Conservation (phyloP, 2,888 invertebrate genomes). For the Apomyelois bistriatella region DNA sequence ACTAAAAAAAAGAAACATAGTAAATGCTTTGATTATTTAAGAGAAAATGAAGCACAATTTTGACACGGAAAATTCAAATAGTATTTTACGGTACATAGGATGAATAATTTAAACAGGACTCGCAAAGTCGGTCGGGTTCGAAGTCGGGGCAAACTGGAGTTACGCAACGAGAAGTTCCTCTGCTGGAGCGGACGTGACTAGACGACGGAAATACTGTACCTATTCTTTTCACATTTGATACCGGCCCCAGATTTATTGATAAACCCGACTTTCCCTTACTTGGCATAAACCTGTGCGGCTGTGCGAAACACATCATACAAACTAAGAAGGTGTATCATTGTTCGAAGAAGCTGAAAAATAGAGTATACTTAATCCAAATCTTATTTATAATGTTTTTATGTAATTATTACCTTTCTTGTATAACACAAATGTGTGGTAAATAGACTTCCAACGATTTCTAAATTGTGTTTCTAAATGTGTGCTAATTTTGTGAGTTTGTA, state of each 20-base stretch:
- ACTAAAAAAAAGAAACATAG: neutral
- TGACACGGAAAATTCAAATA: neutral
- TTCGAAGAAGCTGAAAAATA: too few species aligned
- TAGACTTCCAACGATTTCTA: too few species aligned
- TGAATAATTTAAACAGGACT: constrained; percentile 30
- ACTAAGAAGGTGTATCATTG: too few species aligned
- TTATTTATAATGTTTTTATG: too few species aligned
- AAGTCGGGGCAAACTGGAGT: constrained; percentile 19
- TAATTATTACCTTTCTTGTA: too few species aligned
- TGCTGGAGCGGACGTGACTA: constrained; percentile 38
- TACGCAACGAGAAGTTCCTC: constrained; percentile 25
- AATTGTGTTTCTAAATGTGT: too few species aligned
- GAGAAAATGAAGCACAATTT: neutral
- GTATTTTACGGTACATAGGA: constrained; percentile 13
- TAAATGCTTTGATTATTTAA: neutral
- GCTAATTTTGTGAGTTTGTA: too few species aligned
- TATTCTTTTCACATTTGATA: constrained; percentile 11
- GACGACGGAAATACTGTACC: constrained; percentile 31
- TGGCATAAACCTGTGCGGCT: too few species aligned
- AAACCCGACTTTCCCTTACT: neutral
- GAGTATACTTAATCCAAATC: too few species aligned
- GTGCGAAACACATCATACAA: too few species aligned
- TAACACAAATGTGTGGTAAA: too few species aligned
- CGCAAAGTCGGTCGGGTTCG: constrained; percentile 10
- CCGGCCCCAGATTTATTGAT: constrained; percentile 22